Conservation (phyloP, 2,888 invertebrate genomes). For the Orchestes rusci region DNA sequence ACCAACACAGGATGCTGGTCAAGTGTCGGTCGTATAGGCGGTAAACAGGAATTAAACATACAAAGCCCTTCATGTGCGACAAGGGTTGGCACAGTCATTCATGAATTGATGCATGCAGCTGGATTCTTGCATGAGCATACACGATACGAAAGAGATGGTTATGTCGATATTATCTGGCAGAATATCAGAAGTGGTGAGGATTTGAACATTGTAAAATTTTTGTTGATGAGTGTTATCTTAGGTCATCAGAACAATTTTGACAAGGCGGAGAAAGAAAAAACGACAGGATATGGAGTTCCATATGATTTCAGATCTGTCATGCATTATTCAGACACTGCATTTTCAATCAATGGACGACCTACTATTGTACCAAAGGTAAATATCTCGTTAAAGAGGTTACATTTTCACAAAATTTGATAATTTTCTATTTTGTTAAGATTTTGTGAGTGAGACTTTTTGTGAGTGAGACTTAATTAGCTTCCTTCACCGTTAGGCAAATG, state of each 20-base stretch:
- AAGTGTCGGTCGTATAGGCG: constrained; percentile 65
- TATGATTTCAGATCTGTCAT: constrained; percentile 79
- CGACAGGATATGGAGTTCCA: constrained; percentile 60
- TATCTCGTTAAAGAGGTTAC: constrained; percentile 36
- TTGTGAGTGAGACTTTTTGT: no score
- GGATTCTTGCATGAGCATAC: constrained; percentile 82
- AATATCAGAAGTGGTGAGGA: constrained; percentile 58
- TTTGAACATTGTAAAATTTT: constrained; percentile 8
- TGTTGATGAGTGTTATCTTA: constrained; percentile 29
- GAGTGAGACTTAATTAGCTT: no score
- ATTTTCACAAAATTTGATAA: no score
- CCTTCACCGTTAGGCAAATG: no score
- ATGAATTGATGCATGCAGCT: constrained; percentile 72
- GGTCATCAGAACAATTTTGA: constrained; percentile 65
- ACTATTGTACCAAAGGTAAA: constrained; percentile 67
- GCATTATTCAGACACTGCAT: constrained; percentile 75
- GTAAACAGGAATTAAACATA: constrained; percentile 52
- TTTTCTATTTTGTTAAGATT: no score
- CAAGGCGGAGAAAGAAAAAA: constrained; percentile 51
- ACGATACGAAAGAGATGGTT: constrained; percentile 65
- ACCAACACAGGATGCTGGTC: constrained; percentile 76
- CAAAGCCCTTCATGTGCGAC: constrained; percentile 67
- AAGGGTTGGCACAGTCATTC: constrained; percentile 67
- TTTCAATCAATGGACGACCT: constrained; percentile 62
- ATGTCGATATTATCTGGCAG: constrained; percentile 54